phyloP scores from a whole-genome alignment of 2,888 invertebrate species.

The Thera obeliscata region DNA sequence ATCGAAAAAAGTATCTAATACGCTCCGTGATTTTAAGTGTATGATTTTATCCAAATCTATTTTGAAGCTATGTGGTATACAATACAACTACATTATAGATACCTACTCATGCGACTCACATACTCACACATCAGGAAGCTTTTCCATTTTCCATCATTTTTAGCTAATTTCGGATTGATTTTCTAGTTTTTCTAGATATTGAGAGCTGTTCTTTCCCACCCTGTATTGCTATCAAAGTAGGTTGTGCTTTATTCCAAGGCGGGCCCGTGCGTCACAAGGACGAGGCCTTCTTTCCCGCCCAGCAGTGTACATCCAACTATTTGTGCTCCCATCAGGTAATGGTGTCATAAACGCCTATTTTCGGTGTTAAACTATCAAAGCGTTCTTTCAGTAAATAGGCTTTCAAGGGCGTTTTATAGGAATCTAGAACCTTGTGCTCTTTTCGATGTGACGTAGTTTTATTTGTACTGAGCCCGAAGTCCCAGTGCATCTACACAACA shows the following conservation, averaged over 20 bases:
- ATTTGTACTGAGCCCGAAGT: neutral
- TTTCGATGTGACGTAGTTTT: neutral
- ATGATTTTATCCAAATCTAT: no score
- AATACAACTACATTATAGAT: no score
- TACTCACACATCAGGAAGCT: no score
- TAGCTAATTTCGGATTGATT: no score
- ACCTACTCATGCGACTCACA: no score
- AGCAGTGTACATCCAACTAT: conserved; percentile 47
- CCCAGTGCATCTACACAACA: no score
- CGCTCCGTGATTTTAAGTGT: no score
- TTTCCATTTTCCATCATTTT: no score
- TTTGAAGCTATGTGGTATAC: no score
- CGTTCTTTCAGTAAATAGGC: conserved; percentile 4
- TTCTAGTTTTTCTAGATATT: neutral
- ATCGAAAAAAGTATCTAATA: no score
- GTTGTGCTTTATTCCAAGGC: conserved; percentile 55
- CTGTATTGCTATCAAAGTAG: conserved; percentile 17
- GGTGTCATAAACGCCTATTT: conserved; percentile 49
- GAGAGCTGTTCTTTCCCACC: neutral
- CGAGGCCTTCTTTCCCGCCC: conserved; percentile 47
- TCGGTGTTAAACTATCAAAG: conserved; percentile 14
- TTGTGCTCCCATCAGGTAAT: conserved; percentile 57
- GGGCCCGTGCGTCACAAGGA: conserved; percentile 71
- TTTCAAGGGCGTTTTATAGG: conserved; percentile 5
- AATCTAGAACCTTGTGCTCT: conserved; percentile 7